Evolutionary conservation across 2,113 vertebrate species (phyloP).

Genomic region (Romanogobio albipinnatus): DNA sequence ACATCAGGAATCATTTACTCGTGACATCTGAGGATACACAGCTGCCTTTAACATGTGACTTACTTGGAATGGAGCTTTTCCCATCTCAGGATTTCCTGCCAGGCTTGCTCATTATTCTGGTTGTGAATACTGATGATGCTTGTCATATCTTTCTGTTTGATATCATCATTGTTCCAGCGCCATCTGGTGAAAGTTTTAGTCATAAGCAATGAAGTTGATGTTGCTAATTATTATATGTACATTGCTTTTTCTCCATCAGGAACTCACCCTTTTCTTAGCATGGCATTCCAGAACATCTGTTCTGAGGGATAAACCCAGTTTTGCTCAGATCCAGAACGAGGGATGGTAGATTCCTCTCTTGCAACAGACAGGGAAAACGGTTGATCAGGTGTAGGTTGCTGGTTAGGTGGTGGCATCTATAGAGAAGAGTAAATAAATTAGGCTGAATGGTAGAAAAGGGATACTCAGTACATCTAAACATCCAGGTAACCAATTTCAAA

Average conservation of each 20-base stretch:
- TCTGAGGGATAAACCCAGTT: slow-evolving; percentile 91
- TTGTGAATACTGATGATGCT: slow-evolving; percentile 90
- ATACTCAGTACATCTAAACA: neutral
- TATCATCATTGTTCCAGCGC: slow-evolving; percentile 86
- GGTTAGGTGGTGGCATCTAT: slow-evolving; percentile 88
- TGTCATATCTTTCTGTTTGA: slow-evolving; percentile 81
- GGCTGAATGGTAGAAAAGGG: neutral
- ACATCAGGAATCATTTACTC: slow-evolving; percentile 2
- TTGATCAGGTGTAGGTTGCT: slow-evolving; percentile 79
- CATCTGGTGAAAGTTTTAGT: slow-evolving; percentile 72
- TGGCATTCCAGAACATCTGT: slow-evolving; percentile 93
- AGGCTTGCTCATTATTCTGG: slow-evolving; percentile 88
- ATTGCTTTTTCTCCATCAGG: neutral
- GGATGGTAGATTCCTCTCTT: slow-evolving; percentile 86
- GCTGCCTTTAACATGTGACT: slow-evolving; percentile 50
- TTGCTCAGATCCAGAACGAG: slow-evolving; percentile 80
- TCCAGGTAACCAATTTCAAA: neutral
- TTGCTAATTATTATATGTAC: neutral
- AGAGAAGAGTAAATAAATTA: neutral
- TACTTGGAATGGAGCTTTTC: slow-evolving; percentile 85
- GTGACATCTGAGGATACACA: neutral
- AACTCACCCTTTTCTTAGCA: slow-evolving; percentile 86
- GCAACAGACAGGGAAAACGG: slow-evolving; percentile 79
- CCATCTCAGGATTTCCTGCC: slow-evolving; percentile 90
- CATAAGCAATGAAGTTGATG: neutral